Evolutionary conservation across 2,888 invertebrate species (phyloP), one percentile per base, ranked within the genome.

Genomic region (Drosophila bunnanda): DNA sequence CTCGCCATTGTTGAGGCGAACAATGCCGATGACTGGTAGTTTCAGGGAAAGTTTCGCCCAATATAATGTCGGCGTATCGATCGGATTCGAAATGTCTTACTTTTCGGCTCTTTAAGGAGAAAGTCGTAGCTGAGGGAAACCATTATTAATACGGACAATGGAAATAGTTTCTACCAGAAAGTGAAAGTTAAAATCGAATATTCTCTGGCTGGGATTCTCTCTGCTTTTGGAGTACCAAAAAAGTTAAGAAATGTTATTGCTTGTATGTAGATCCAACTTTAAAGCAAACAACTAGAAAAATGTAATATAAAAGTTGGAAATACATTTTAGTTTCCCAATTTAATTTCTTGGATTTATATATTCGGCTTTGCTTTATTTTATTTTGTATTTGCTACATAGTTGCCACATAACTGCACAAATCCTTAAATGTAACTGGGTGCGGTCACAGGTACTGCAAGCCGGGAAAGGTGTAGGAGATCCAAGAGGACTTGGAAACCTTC

Each of bases 11-110:
- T 57, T 39, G 17, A 10, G 10, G 17, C 36, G 38, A 57, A 74
- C 66, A 72, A 72, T 73, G 73, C 53, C 58, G 53, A 60, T 43
- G 32, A 36, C 44, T 48, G 56, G 69, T 22, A 44, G 44, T 46
- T 56, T 55, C 30, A 67, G 34, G 36, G 52, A 34, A 53, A 66
- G 32, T 52, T 66, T 17, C 17, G 22, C 10, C 32, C 38, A 38
- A 64, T 39, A 32, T 44, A 34, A 36, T 34, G 30, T 28, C 52
- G 20, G 20, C 46, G 34, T 72, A 72, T 70, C 48, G 61, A 72
- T 72, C 44, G 32, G 58, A 34, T 17, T 32, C 50, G 15, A 56
- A 56, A 30, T 34, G 30, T 22, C 46, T 30, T 28, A 34, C 15
- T 50, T 34, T 34, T 32, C 15, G 28, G 46, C 46, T 46, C 46